Evolutionary conservation across 2,113 vertebrate genomes (phyloP), one percentile per base, ranked within the genome.

Genomic region (Chascanopsetta lugubris): DNA sequence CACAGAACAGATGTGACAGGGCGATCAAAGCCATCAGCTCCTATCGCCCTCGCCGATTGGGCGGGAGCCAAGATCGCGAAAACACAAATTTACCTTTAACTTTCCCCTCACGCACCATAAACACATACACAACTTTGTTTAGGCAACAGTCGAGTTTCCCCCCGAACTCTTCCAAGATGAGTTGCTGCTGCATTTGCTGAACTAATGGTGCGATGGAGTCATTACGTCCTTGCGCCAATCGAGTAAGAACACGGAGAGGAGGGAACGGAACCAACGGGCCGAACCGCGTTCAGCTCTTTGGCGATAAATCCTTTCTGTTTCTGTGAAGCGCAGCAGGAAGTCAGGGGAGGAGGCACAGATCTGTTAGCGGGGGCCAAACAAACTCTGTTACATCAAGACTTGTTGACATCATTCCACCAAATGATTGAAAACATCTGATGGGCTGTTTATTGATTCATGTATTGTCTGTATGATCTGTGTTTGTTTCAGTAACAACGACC

Each of bases 1-100:
- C 75, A 80, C 80, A 85, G 84, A 91, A 88, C 92, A 91, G 90
- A 89, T 92, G 91, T 91, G 80, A 82, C 79, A 72, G 55, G 29
- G 53, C 43, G 48, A 82, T 89, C 81, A 78, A 61, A 73, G 75
- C 50, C 54, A 64, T 88, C 73, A 75, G 67, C 45, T 64, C 61
- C 43, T 55, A 76, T 72, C 63, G 59, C 45, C 36, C 57, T 60
- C 65, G 50, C 67, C 60, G 51, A 68, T 46, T 43, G 47, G 47
- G 64, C 69, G 61, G 63, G 82, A 73, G 77, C 70, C 58, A 25
- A 56, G 73, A 58, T 48, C 65, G 68, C 69, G 88, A 32, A 82
- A 88, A 89, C 75, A 73, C 74, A 85, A 72, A 83, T 68, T 82
- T 82, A 76, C 74, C n/a, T n/a, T n/a, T 81, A 64, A 83, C 81